Base-by-base conservation (phyloP, 2,797 vertebrate species). In the Nyctalus aviator region DNA sequence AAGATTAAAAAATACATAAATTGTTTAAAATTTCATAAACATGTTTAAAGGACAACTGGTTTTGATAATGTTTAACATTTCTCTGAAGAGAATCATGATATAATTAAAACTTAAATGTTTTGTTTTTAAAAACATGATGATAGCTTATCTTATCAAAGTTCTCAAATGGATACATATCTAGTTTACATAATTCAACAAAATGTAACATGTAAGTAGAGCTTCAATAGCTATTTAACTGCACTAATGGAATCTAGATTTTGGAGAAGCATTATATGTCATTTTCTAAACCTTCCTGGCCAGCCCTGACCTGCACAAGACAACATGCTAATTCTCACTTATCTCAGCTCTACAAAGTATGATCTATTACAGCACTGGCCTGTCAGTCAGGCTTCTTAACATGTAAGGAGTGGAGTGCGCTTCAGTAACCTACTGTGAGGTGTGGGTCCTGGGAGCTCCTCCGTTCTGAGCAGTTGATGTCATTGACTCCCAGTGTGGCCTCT, bases 401-500 rank as follows among this genome's bases (percentile, higher is more conserved):
- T 8, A 75, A 93, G 83, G 88, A 71, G 3, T 15, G 83, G 32
- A 5, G 76, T 96, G 96, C 13, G 0, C 59, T 93, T 96, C 82
- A 94, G 66, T 73, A 93, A 30, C 88, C 94, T 59, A 64, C 23
- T 66, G 55, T 73, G 69, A 95, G 82, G 77, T 95, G 4, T 86
- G 82, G 44, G 62, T 92, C 57, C 66, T 68, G 32, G 75, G 30
- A 78, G n/a, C n/a, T 57, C 95, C 62, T 96, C 94, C 14, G 0
- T 90, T 94, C 85, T 82, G 71, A 93, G 69, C 21, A 0, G 88
- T 86, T 92, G 76, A 91, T 95, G 90, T 64, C 87, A 77, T 23
- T 94, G 91, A 94, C 88, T 94, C 90, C 90, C 90, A 88, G 6
- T 69, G 88, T 95, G 95, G 96, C 95, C 92, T 97, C 78, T 93